Evolutionary conservation across 2,113 vertebrate genomes (phyloP), one percentile per base, ranked within the genome.

Genomic region (Dicentrarchus labrax): DNA sequence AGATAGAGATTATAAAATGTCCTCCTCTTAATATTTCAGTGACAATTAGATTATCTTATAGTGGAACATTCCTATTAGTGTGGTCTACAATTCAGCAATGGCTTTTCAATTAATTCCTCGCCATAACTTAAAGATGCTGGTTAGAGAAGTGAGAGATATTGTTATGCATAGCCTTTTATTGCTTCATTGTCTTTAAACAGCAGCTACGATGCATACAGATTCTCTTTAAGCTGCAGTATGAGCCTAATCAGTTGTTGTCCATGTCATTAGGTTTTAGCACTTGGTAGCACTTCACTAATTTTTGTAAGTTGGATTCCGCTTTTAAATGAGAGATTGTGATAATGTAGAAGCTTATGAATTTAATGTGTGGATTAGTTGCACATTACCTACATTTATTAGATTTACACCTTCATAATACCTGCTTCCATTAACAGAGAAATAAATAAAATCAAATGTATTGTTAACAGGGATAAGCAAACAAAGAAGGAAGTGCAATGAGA

Each of bases 181-280:
- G 62, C 41, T 82, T 56, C 13, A 22, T 61, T 80, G 12, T 78
- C 36, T 80, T 86, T 78, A 78, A 84, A 74, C 64, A 78, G 19
- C 24, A 70, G 77, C 62, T 10, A 68, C 43, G 47, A 10, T 67
- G 50, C 56, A 56, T 73, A n/a, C 60, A 54, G 65, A 77, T 78
- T 62, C 48, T 48, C 38, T 78, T 70, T 72, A 76, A 72, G 48
- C 45, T 72, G 47, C 11, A 13, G 70, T 73, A 66, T 86, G 45
- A 78, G 8, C 67, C 39, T 67, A 68, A 87, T 87, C 82, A 73
- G 69, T 76, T 72, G 66, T 76, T 78, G 59, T 76, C 60, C 54
- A 60, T 85, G 48, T 68, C 56, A 70, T 91, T 89, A 83, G 22
- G 60, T 92, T 86, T 84, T 71, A 85, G 73, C 76, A 75, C 81